Percentiles rank a stretch among this genome's conserved stretches.
phyloP scores from a whole-genome alignment of 2,113 vertebrate genomes.

The Terrapene triunguis region DNA sequence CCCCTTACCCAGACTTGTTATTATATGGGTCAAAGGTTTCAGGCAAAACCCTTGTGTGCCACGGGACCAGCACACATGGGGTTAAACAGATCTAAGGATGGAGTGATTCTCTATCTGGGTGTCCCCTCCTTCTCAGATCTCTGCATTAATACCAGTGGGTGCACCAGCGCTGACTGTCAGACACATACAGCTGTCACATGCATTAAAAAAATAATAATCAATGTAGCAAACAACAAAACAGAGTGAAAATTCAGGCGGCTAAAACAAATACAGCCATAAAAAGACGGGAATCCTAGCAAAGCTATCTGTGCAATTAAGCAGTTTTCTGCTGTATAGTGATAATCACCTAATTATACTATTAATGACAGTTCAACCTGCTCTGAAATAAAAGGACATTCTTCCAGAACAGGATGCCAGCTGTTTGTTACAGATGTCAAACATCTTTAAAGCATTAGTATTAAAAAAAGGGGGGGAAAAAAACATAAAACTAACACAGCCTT shows the following conservation, averaged over 20 bases:
- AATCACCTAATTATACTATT: conserved; percentile 91
- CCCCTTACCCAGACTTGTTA: background rate
- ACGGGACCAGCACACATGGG: background rate
- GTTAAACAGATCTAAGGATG: background rate
- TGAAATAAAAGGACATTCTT: conserved; percentile 86
- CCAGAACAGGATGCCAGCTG: conserved; percentile 86
- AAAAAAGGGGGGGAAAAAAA: conserved; percentile 49
- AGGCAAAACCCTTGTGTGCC: fast-evolving
- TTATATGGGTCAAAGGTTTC: background rate
- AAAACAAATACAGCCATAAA: conserved; percentile 82
- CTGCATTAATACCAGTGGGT: background rate
- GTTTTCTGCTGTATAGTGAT: conserved; percentile 86
- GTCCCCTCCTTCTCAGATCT: background rate
- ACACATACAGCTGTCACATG: conserved; percentile 75
- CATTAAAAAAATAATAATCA: conserved; percentile 70
- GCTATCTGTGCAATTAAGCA: conserved; percentile 85
- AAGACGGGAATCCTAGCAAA: conserved; percentile 77
- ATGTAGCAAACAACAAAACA: conserved; percentile 73
- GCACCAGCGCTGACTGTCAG: conserved; percentile 13
- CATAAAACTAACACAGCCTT: conserved; percentile 47
- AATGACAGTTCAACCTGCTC: conserved; percentile 89
- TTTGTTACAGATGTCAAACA: conserved; percentile 88
- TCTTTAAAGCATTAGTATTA: conserved; percentile 82
- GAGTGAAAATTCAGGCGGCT: conserved; percentile 75
- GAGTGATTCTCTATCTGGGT: background rate